These are phyloP conservation scores for Phyllotreta cruciferae DNA, from an alignment of 2,888 invertebrate genomes.

Conservation along the genomic window DNA sequence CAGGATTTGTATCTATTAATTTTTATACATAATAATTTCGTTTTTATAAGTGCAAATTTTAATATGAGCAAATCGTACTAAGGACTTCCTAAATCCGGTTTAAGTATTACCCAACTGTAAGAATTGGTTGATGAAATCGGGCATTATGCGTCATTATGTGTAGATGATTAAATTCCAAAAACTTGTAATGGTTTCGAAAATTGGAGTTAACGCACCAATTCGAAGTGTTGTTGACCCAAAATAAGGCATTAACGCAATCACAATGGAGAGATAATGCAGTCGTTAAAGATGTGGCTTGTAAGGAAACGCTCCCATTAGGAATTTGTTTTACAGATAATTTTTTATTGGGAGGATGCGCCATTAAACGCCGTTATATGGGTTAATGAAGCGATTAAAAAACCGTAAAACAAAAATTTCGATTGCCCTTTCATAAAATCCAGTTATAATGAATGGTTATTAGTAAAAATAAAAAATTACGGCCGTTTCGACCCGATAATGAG, in stretches of 20 bases:
- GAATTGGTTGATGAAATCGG: too few relatives aligned
- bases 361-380: constrained; percentile 24
- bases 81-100: too few relatives aligned
- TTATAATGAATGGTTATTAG: constrained; percentile 5
- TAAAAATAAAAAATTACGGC: background rate
- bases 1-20: too few relatives aligned
- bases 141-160: too few relatives aligned
- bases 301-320: constrained; percentile 10
- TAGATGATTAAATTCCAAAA: too few relatives aligned
- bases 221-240: constrained; percentile 2
- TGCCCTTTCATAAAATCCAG: background rate
- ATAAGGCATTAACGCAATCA: background rate
- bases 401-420: constrained; percentile 27
- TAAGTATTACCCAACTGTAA: too few relatives aligned
- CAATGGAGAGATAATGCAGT: background rate
- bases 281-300: background rate
- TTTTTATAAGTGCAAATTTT: too few relatives aligned
- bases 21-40: too few relatives aligned
- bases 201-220: background rate
- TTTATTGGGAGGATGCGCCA: constrained; percentile 19
- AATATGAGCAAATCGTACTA: too few relatives aligned
- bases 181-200: too few relatives aligned
- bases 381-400: constrained; percentile 34
- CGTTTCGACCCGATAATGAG: too few relatives aligned
- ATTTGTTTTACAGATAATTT: constrained; percentile 32